Conservation (phyloP, 1,140 invertebrate genomes). For the Drosophila gunungcola region DNA sequence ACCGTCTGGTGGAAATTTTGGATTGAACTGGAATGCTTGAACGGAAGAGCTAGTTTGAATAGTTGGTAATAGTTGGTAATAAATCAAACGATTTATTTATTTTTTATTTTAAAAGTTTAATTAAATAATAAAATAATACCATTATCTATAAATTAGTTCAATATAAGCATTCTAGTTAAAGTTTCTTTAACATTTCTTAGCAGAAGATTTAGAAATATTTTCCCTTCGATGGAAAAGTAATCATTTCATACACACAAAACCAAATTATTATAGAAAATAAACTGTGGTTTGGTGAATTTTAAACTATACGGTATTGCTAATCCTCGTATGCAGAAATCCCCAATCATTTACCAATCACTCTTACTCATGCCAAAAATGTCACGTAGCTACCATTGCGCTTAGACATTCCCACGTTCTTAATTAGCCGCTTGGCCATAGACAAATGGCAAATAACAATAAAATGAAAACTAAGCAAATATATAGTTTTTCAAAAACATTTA, state of each 20-base stretch:
- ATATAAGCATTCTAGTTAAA: no score
- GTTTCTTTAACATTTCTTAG: no score
- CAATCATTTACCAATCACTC: conserved; percentile 20
- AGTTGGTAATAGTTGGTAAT: background rate
- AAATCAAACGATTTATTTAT: background rate
- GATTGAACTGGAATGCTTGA: background rate
- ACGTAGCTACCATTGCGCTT: conserved; percentile 25
- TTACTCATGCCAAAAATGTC: conserved; percentile 27
- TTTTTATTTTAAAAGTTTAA: no score
- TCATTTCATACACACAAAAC: background rate
- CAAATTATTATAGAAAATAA: no score
- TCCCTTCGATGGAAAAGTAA: background rate
- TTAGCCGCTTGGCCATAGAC: conserved; percentile 48
- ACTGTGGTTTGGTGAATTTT: no score
- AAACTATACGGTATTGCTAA: background rate
- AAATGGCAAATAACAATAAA: conserved; percentile 34
- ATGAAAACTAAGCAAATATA: conserved; percentile 64
- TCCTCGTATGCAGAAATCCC: background rate
- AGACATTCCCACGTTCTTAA: conserved; percentile 74
- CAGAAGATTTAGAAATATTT: background rate
- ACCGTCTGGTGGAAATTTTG: conserved; percentile 21
- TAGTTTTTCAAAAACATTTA: conserved; percentile 76
- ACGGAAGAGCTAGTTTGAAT: background rate
- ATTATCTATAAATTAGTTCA: no score
- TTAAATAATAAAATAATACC: no score